Base-by-base conservation (phyloP, 2,888 invertebrate species). In the Hypselothyrea guttata region DNA sequence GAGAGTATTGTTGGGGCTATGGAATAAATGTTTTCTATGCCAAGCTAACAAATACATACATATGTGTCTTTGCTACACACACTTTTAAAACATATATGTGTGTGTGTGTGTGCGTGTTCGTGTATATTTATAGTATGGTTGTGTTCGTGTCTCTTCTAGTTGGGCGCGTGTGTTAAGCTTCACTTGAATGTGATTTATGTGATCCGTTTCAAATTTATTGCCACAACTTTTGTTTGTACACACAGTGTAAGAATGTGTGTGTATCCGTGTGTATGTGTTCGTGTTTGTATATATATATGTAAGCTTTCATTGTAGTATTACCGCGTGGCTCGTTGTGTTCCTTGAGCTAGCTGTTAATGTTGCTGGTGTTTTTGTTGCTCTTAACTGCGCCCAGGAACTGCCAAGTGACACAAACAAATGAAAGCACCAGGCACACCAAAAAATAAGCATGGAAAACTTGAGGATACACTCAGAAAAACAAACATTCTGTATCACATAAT, bases 111-210 rank as follows among this genome's bases (percentile, higher is more conserved):
- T 65, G 46, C 54, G 13, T 38, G 28, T 46, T 53, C 49, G 27
- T 35, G 16, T 44, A 42, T 59, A 45, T 53, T 28, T 58, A 46
- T 67, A 22, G 18, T 55, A 16, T 44, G 62, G 46, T 54, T 53
- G 69, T 71, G 47, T 70, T 54, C 61, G 69, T 69, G 69, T 70
- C 73, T 70, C 65, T 71, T 72, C 81, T 67, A 76, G 71, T 77
- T 77, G 83, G 84, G 79, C 79, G 77, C 77, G 83, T 83, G 77
- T 86, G 84, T 84, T 74, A 86, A 84, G 84, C 86, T 84, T 84
- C 84, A 88, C 87, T 88, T 88, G 84, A 87, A 86, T 82, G 88
- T 88, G 88, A 88, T 88, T 88, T 88, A 88, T 88, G 88, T 88
- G 88, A 88, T 87, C 83, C 86, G 86, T 73, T 76, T 66, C 55